Evolutionary conservation across 1,140 invertebrate genomes (phyloP).

Genomic region (Chironomus striatipennis): DNA sequence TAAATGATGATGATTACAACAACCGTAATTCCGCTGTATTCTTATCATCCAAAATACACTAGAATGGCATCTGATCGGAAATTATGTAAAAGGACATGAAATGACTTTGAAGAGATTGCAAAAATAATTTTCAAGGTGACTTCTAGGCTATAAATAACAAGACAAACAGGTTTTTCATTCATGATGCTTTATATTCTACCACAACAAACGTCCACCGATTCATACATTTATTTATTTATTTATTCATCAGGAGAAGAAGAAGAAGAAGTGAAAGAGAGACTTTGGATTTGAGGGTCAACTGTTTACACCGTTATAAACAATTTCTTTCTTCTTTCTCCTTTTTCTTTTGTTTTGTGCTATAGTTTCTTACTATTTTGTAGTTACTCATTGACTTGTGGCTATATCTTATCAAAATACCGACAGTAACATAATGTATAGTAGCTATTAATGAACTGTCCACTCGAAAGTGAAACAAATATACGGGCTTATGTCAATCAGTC

Average conservation of each 20-base stretch:
- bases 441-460: neutral
- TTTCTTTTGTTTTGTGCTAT: neutral
- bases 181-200: neutral
- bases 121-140: slow-evolving; percentile 13
- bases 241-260: neutral
- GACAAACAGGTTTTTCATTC: slow-evolving; percentile 1
- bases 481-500: neutral
- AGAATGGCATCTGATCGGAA: neutral
- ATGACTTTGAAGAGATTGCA: neutral
- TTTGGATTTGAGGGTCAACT: neutral
- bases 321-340: neutral
- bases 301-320: neutral
- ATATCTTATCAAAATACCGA: neutral
- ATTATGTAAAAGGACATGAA: neutral
- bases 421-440: neutral
- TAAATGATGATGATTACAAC: too few relatives aligned
- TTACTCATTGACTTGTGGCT: neutral
- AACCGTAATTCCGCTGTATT: too few relatives aligned
- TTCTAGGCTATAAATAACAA: slow-evolving; percentile 2
- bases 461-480: slow-evolving; percentile 5
- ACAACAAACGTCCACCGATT: neutral
- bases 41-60: too few relatives aligned
- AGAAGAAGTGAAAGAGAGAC: too few relatives aligned
- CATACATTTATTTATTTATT: neutral
- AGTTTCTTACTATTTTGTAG: neutral